A percentile compares a stretch with the other conserved stretches of the same genome.
Conservation (phyloP, 2,797 vertebrate genomes). For the Enteromius treurensis region DNA sequence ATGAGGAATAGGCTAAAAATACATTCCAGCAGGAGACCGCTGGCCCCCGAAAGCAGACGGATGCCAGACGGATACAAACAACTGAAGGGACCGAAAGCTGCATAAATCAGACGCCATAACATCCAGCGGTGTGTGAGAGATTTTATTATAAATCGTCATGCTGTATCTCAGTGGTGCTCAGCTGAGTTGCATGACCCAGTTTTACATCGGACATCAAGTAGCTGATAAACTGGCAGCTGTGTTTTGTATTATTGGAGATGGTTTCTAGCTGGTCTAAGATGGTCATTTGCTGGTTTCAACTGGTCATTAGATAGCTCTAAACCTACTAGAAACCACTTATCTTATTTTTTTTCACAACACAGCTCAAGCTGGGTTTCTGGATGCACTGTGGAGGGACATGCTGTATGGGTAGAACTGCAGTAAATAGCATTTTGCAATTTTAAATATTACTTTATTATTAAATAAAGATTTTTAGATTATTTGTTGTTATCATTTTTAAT, state of each 20-base stretch:
- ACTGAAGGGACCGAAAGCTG: slow-evolving; percentile 66
- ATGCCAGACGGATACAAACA: slow-evolving; percentile 65
- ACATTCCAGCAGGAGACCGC: slow-evolving; percentile 44
- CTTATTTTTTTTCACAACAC: background rate
- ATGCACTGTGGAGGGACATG: background rate
- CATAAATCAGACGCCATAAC: slow-evolving; percentile 61
- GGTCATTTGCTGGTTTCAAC: background rate
- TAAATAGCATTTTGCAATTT: background rate
- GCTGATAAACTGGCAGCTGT: background rate
- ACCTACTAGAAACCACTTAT: background rate
- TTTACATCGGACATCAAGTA: background rate
- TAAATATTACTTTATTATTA: too few species aligned
- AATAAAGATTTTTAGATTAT: background rate
- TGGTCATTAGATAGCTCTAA: background rate
- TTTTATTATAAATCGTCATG: slow-evolving; percentile 11
- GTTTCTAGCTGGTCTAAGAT: background rate
- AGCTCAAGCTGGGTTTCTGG: background rate
- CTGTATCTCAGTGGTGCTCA: background rate
- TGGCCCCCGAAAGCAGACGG: slow-evolving; percentile 17
- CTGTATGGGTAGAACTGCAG: background rate
- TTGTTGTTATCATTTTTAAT: background rate
- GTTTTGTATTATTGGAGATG: background rate
- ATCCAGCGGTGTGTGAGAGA: background rate
- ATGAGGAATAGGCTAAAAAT: slow-evolving; percentile 72
- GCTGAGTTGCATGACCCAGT: slow-evolving; percentile 11